Base-by-base conservation (phyloP, 1,140 invertebrate species). In the Probaryconus sp. region DNA sequence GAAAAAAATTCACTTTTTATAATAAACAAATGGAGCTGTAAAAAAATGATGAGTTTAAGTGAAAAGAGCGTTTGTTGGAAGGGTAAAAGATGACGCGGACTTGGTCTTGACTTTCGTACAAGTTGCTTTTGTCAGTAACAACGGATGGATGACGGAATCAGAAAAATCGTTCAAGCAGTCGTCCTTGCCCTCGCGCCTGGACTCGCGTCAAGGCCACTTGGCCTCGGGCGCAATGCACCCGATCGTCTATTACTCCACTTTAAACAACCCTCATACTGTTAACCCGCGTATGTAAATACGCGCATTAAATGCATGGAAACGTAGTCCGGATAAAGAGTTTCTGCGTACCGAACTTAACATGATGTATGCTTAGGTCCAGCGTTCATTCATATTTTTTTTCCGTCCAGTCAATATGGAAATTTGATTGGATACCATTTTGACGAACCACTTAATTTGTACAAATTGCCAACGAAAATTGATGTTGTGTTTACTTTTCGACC, bases 121-220 rank as follows among this genome's bases (percentile, higher is more conserved):
- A 56, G 58, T 72, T 60, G 53, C 68, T 72, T 64, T 67, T 55
- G 43, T 60, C 10, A 51, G 48, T 42, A 61, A 69, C 55, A 68
- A 76, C 65, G 56, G 42, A 64, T 53, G 60, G 20, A 63, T 67
- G 65, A 67, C 65, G 69, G 42, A 74, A 71, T 31, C 42, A 79
- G 78, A 76, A 83, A 84, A 81, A 83, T 85, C 67, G 77, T 78
- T 79, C 58, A 69, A 81, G 83, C 84, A 78, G 83, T 86, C 86
- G 86, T 82, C 86, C 86, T 87, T 88, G 86, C 83, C 85, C 85
- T 87, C 86, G 78, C 82, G 80, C 35, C 72, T 73, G 76, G 81
- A 81, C 75, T 81, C 81, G 76, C 83, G 77, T 85, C 86, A 88
- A 87, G 86, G 85, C 83, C 84, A 86, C 75, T 78, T 81, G 45